These are phyloP conservation scores for Hypsibius dujardini DNA, from an alignment of 1,140 invertebrate species.

Conservation along the genomic window DNA sequence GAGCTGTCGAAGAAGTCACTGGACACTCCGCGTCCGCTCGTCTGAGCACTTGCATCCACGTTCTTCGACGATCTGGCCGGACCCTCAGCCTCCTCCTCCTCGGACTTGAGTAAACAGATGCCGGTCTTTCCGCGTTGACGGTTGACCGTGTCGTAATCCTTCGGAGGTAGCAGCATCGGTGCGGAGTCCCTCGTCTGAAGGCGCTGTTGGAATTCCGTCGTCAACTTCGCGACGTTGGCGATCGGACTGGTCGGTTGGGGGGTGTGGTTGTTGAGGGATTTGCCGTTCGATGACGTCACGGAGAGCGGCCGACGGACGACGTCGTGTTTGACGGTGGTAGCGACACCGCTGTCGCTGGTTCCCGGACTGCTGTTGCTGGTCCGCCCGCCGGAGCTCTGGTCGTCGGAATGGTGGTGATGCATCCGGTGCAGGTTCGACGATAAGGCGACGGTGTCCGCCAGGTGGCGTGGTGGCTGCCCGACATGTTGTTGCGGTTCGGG, in stretches of 20 bases:
- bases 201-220: neutral
- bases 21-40: neutral
- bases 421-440: too few relatives aligned
- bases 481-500: conserved; percentile 9
- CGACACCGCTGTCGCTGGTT: neutral
- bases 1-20: too few relatives aligned
- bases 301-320: neutral
- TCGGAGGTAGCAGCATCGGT: conserved; percentile 66
- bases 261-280: neutral
- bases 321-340: neutral
- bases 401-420: neutral
- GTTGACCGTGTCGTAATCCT: conserved; percentile 66
- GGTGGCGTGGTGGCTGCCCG: neutral
- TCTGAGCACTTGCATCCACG: neutral
- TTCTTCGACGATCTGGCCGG: neutral
- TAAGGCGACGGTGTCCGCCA: neutral
- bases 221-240: neutral
- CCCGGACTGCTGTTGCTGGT: conserved; percentile 9
- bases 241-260: neutral
- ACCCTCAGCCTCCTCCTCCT: neutral
- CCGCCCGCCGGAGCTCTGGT: neutral
- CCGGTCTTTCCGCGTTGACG: conserved; percentile 51
- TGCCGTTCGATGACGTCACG: neutral
- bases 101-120: conserved; percentile 39
- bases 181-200: conserved; percentile 32